Conservation (phyloP, 2,113 vertebrate species). For the Bostrychus sinensis region DNA sequence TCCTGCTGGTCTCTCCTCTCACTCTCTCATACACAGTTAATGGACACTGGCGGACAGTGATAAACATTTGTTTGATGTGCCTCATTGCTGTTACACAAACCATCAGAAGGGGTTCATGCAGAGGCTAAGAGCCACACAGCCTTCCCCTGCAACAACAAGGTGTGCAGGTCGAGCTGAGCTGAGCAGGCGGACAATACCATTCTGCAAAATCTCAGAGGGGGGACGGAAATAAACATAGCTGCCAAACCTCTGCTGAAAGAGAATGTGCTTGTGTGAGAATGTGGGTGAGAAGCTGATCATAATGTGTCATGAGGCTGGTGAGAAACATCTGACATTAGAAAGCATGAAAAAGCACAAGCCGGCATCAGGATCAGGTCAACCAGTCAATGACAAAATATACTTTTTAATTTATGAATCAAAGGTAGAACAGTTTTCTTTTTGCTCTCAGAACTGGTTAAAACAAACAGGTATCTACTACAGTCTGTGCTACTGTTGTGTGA, state of each 20-base stretch:
- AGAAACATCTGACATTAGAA: slow-evolving; percentile 53
- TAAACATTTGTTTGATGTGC: not conserved
- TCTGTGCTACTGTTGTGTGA: too few species aligned
- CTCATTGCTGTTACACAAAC: not conserved
- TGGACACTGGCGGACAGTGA: slow-evolving; percentile 3
- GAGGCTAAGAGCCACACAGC: slow-evolving; percentile 51
- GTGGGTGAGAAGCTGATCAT: too few species aligned
- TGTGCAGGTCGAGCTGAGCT: slow-evolving; percentile 35
- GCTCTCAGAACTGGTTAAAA: not conserved
- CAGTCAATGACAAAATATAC: not conserved
- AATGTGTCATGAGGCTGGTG: too few species aligned
- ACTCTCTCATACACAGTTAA: not conserved
- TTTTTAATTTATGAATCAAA: not conserved
- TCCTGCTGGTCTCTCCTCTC: not conserved
- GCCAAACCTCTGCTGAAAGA: slow-evolving; percentile 18
- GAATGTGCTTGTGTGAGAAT: slow-evolving; percentile 5
- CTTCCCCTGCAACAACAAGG: slow-evolving; percentile 24
- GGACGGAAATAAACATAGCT: slow-evolving; percentile 49
- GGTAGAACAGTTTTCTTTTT: not conserved
- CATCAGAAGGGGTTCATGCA: slow-evolving; percentile 58
- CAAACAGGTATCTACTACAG: not conserved
- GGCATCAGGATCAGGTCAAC: not conserved
- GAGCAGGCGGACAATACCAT: slow-evolving; percentile 51
- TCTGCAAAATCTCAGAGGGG: slow-evolving; percentile 39
- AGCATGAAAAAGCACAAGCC: slow-evolving; percentile 15